Percentiles rank a stretch among this genome's conserved stretches.
phyloP scores from a whole-genome alignment of 2,797 vertebrate species.

The Alectoris magna region DNA sequence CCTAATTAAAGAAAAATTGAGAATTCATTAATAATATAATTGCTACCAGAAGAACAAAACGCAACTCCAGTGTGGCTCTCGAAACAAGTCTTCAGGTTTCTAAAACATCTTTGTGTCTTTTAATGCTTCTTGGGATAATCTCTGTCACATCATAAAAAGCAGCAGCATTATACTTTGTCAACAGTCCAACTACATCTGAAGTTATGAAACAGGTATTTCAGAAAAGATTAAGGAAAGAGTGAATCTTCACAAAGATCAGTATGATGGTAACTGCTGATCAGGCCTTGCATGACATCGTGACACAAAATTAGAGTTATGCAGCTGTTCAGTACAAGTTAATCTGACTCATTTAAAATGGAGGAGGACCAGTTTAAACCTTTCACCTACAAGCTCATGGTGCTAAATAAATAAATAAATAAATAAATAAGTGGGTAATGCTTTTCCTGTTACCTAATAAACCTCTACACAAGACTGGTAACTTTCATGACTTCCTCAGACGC shows the following conservation, averaged over 20 bases:
- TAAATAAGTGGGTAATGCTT: not conserved
- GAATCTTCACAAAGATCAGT: slow-evolving; percentile 21
- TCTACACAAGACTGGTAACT: not conserved
- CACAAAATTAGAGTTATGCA: slow-evolving; percentile 23
- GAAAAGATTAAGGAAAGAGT: slow-evolving; percentile 28
- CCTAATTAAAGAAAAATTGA: slow-evolving; percentile 80
- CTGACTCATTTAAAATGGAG: slow-evolving; percentile 5
- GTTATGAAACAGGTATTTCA: slow-evolving; percentile 20
- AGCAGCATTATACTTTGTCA: not conserved
- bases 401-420: not conserved
- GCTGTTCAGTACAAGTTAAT: slow-evolving; percentile 5
- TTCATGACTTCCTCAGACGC: not conserved
- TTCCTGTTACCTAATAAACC: not conserved
- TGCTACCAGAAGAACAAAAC: not conserved
- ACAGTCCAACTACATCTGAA: not conserved
- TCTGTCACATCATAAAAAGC: not conserved
- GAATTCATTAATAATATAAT: slow-evolving; percentile 21
- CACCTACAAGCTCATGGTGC: not conserved
- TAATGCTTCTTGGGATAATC: not conserved
- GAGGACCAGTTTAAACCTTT: slow-evolving; percentile 10
- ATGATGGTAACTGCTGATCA: not conserved
- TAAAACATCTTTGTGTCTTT: slow-evolving; percentile 13
- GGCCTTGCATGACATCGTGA: slow-evolving; percentile 4
- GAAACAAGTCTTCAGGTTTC: slow-evolving; percentile 16
- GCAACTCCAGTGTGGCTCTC: slow-evolving; percentile 30